These are phyloP conservation scores for Drosophila aldrichi DNA, from an alignment of 2,888 invertebrate genomes.

Conservation along the genomic window DNA sequence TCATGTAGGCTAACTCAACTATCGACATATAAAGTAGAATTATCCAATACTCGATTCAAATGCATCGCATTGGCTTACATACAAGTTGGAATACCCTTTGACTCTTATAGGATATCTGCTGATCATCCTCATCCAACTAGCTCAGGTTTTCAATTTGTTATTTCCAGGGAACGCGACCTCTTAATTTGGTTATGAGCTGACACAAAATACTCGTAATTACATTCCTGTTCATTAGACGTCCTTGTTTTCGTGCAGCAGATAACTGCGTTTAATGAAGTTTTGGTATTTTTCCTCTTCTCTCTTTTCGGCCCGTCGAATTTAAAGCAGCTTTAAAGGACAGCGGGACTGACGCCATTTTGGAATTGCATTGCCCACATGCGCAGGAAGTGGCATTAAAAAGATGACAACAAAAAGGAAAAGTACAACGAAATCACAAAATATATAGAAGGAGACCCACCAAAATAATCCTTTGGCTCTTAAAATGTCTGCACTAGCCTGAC, in stretches of 20 bases:
- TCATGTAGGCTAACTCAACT: too few relatives aligned
- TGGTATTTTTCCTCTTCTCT: not conserved
- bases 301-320: constrained; percentile 8
- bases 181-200: constrained; percentile 63
- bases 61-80: too few relatives aligned
- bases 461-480: constrained; percentile 76
- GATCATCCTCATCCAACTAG: not conserved
- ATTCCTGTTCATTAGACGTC: constrained; percentile 83
- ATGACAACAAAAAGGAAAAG: not conserved
- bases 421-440: constrained; percentile 8
- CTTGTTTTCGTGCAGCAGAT: constrained; percentile 65
- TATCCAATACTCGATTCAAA: too few relatives aligned
- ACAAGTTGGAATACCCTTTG: too few relatives aligned
- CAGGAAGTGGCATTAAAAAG: constrained; percentile 27
- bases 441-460: constrained; percentile 59
- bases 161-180: constrained; percentile 29
- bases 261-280: constrained; percentile 51
- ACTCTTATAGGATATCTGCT: constrained; percentile 2
- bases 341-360: constrained; percentile 70
- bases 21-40: not conserved
- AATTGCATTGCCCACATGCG: constrained; percentile 46
- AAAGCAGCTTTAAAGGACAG: constrained; percentile 19
- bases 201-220: constrained; percentile 81
- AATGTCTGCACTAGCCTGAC: constrained; percentile 75
- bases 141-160: not conserved